Base-by-base conservation (phyloP, 2,797 vertebrate genomes). In the Dryobates pubescens region DNA sequence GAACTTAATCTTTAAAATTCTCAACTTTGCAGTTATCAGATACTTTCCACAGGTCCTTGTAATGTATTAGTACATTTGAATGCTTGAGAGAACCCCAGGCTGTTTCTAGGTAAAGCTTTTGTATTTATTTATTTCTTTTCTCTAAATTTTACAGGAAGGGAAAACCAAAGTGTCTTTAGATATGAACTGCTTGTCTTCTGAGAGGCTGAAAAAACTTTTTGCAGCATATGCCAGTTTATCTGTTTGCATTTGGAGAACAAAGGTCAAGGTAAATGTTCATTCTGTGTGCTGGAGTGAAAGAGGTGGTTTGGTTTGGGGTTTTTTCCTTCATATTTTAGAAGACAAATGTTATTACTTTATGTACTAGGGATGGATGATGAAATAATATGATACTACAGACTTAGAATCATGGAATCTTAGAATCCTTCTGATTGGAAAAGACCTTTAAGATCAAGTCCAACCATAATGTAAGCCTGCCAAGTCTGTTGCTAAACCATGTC, bases 161-260 rank as follows among this genome's bases (percentile, higher is more conserved):
- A 91, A 70, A 64, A 36, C 13, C 54, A 23, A 65, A 69, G 9
- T 38, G 3, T 26, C 10, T 86, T 65, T 72, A 15, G 54, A 3
- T 32, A n/a, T n/a, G 36, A 91, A 29, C 34, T 7, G 19, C 20
- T 53, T 58, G 12, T 79, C 63, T 85, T 81, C 65, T 5, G 14
- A 88, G 74, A 88, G 61, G 32, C 74, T 72, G 81, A 81, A 77
- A 76, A 47, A 45, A 5, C 7, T 34, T 68, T 58, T 51, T 82
- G 73, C 70, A 83, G 41, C 15, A 23, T 65, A 29, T 30, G 22
- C 23, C 38, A 43, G 22, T 58, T 79, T 36, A 7, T 68, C 54
- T 92, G 36, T 30, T 51, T 86, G 68, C 70, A 77, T 57, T 95
- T 91, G 86, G 63, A 62, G 51, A 89, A 69, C 49, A 68, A 51